Evolutionary conservation across 1,140 invertebrate genomes (phyloP).

Genomic region (Drosophila paulistorum): DNA sequence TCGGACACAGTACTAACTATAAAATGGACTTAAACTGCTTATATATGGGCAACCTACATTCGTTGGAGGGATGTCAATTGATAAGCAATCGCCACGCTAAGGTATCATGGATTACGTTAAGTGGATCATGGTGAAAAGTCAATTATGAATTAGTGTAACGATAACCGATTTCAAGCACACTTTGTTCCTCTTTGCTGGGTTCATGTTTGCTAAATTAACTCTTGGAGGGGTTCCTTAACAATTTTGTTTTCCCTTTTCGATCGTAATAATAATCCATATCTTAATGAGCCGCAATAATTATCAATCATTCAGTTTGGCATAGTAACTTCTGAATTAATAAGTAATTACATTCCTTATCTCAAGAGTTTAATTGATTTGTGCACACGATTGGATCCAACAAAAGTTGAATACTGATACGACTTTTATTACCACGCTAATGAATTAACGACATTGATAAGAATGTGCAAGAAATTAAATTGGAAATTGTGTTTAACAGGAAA

Average conservation of each 20-base stretch:
- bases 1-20: conserved; percentile 19
- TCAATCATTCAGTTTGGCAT: conserved; percentile 5
- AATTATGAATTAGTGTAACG: conserved; percentile 5
- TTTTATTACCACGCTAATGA: background rate
- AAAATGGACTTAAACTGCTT: background rate
- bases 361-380: background rate
- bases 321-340: conserved; percentile 8
- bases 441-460: background rate
- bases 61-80: background rate
- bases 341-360: conserved; percentile 3
- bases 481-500: too few species aligned
- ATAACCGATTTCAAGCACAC: conserved; percentile 1
- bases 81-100: conserved; percentile 20
- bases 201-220: background rate
- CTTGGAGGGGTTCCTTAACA: conserved; percentile 1
- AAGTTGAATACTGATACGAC: background rate
- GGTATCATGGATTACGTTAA: background rate
- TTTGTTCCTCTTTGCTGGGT: conserved; percentile 3
- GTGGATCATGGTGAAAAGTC: background rate
- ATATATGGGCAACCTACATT: conserved; percentile 26
- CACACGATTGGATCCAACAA: background rate
- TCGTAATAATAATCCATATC: background rate
- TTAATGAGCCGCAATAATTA: conserved; percentile 4
- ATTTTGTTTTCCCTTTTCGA: conserved; percentile 5
- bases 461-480: background rate